Evolutionary conservation across 2,888 invertebrate genomes (phyloP).

Genomic region (Phengaris alcon): DNA sequence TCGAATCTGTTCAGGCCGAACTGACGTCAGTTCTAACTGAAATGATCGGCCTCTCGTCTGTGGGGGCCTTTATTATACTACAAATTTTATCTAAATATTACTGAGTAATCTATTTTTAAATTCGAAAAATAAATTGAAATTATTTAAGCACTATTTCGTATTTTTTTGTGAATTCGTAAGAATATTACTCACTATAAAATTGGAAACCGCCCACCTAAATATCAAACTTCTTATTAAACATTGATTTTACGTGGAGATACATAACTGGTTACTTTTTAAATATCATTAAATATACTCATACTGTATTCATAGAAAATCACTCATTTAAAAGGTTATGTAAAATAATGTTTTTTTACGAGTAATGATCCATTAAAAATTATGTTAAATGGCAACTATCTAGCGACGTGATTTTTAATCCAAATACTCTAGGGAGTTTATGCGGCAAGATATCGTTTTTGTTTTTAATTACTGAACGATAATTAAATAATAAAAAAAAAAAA

Average conservation of each 20-base stretch:
- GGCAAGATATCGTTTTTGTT: too few relatives aligned
- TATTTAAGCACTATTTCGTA: too few relatives aligned
- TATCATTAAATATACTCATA: background rate
- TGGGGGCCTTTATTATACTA: too few relatives aligned
- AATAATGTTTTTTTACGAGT: background rate
- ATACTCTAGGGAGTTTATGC: too few relatives aligned
- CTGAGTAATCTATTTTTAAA: background rate
- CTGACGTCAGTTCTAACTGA: too few relatives aligned
- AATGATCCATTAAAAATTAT: background rate
- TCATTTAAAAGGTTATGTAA: background rate
- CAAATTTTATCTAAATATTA: background rate
- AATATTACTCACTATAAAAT: conserved; percentile 1
- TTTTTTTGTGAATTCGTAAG: background rate
- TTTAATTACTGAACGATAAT: too few relatives aligned
- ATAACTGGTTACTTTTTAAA: conserved; percentile 1
- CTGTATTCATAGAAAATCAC: background rate
- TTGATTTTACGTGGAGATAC: background rate
- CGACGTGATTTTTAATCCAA: too few relatives aligned
- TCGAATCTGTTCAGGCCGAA: too few relatives aligned
- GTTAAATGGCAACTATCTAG: background rate
- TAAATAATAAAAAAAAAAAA: background rate
- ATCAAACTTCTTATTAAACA: background rate
- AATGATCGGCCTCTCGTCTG: too few relatives aligned
- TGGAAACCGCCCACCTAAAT: background rate
- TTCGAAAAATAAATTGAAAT: too few relatives aligned